A percentile compares a stretch with the other conserved stretches of the same genome.
Evolutionary conservation across 2,113 vertebrate species (phyloP).

Genomic region (Nematolebias whitei): DNA sequence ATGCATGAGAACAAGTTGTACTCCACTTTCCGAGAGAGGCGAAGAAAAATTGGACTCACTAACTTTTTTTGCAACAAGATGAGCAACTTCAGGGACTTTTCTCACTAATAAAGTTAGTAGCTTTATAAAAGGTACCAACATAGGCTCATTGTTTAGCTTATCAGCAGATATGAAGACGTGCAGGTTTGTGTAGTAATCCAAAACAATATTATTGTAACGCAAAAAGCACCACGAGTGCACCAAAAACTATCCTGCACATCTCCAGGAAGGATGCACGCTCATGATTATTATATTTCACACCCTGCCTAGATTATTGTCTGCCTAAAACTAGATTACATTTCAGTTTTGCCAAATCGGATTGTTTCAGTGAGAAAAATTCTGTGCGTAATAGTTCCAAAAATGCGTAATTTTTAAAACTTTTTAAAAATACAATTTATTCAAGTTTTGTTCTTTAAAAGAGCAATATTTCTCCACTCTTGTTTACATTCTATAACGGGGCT

Average conservation of each 20-base stretch:
- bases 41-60: conserved; percentile 7
- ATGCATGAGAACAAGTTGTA: conserved; percentile 76
- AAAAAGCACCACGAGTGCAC: conserved; percentile 2
- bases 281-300: conserved; percentile 11
- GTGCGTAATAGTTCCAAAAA: conserved; percentile 6
- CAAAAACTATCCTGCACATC: conserved; percentile 8
- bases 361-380: background rate
- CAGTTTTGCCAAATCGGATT: background rate
- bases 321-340: conserved; percentile 26
- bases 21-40: conserved; percentile 51
- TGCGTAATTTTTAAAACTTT: background rate
- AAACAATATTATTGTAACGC: conserved; percentile 19
- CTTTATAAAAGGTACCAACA: no score
- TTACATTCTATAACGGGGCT: conserved; percentile 26
- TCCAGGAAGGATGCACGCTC: background rate
- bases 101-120: background rate
- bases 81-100: background rate
- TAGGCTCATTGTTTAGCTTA: background rate
- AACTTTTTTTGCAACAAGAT: background rate
- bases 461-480: background rate
- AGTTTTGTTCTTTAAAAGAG: background rate
- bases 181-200: conserved; percentile 42
- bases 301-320: conserved; percentile 11
- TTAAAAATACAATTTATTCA: background rate
- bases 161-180: conserved; percentile 35